Conservation (phyloP, 2,797 vertebrate genomes). For the Neopelma chrysocephalum region DNA sequence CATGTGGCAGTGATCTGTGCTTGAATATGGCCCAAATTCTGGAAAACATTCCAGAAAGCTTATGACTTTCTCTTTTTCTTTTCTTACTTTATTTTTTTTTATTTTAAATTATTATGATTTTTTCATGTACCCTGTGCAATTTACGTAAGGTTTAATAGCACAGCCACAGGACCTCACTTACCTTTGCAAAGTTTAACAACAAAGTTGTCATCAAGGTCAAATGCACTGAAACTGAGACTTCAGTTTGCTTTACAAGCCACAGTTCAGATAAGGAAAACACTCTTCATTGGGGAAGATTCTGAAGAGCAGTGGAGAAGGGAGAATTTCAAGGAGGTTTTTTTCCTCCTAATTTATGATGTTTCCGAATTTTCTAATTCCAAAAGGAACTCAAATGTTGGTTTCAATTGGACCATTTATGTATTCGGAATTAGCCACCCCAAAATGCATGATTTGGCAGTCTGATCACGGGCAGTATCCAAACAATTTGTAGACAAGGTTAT, state of each 20-base stretch:
- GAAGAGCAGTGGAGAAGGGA: background rate
- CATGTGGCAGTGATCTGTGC: constrained; percentile 77
- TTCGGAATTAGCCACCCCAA: background rate
- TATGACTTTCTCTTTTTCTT: background rate
- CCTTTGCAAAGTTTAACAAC: constrained; percentile 39
- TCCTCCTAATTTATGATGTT: background rate
- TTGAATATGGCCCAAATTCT: constrained; percentile 72
- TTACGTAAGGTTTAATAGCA: constrained; percentile 21
- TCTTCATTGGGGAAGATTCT: background rate
- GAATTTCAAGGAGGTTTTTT: background rate
- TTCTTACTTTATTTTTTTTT: background rate
- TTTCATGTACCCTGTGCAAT: background rate
- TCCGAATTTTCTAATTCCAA: background rate
- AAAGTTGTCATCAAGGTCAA: constrained; percentile 69
- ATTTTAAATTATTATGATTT: background rate
- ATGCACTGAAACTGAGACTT: background rate
- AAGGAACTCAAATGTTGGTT: background rate
- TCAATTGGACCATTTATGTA: background rate
- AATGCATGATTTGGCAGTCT: background rate
- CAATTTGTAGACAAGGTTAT: background rate
- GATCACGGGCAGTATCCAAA: background rate
- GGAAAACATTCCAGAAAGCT: constrained; percentile 55
- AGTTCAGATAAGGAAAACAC: constrained; percentile 8
- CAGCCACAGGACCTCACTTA: background rate
- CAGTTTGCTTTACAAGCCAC: constrained; percentile 26